Conservation (phyloP, 2,888 invertebrate species). For the Calliopum simillimum region DNA sequence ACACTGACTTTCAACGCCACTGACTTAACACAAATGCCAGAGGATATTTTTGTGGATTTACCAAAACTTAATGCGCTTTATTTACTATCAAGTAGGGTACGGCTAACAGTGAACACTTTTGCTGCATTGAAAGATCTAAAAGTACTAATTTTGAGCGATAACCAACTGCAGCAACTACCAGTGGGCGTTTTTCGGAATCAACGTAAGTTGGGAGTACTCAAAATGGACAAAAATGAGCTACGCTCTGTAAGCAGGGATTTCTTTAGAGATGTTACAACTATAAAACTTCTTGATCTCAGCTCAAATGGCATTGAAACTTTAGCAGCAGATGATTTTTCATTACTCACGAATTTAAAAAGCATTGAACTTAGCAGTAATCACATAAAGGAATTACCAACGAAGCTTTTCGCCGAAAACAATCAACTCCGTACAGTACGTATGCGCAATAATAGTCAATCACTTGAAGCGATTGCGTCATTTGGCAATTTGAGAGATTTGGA, state of each 20-base stretch:
- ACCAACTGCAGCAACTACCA: slow-evolving; percentile 74
- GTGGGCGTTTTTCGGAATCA: slow-evolving; percentile 74
- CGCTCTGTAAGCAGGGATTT: slow-evolving; percentile 73
- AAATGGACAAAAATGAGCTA: slow-evolving; percentile 78
- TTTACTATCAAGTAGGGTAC: slow-evolving; percentile 73
- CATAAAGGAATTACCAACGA: slow-evolving; percentile 75
- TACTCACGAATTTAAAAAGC: slow-evolving; percentile 72
- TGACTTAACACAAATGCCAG: slow-evolving; percentile 72
- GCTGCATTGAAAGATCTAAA: slow-evolving; percentile 71
- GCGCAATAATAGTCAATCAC: too few species aligned
- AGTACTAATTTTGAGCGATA: slow-evolving; percentile 75
- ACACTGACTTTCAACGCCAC: slow-evolving; percentile 74
- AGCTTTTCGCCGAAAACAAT: slow-evolving; percentile 71
- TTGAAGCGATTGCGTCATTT: too few species aligned
- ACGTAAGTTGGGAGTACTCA: slow-evolving; percentile 72
- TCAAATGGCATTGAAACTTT: slow-evolving; percentile 74
- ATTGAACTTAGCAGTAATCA: slow-evolving; percentile 79
- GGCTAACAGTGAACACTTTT: slow-evolving; percentile 71
- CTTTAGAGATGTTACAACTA: slow-evolving; percentile 73
- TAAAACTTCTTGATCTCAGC: slow-evolving; percentile 78
- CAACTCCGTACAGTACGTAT: slow-evolving; percentile 72
- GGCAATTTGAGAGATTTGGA: too few species aligned
- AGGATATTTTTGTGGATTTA: slow-evolving; percentile 74
- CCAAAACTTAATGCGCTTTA: slow-evolving; percentile 74
- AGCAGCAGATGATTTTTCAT: slow-evolving; percentile 73